Evolutionary conservation across 1,140 invertebrate genomes (phyloP), one percentile per base, ranked within the genome.

Genomic region (Halyomorpha halys): DNA sequence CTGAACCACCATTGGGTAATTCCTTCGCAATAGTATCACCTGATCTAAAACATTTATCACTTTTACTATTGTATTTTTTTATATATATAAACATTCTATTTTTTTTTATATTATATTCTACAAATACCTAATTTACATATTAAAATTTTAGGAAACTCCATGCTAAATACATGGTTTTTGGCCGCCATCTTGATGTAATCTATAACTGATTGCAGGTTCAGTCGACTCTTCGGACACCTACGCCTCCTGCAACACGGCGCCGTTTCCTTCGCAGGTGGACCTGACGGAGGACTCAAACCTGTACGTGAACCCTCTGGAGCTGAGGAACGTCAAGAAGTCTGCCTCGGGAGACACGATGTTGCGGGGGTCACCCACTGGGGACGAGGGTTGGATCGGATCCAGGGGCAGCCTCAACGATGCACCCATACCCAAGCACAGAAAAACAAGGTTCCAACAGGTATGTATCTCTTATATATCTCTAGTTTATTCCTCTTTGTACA

Each of bases 211-310:
- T 62, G 75, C 86, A 65, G 86, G 84, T 61, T 88, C 85, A 72
- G 81, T 89, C 49, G 87, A 89, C 71, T 90, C 87, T 70, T 90
- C 87, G 30, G 93, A 96, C 77, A 97, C 93, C 63, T 97, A 92
- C 77, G 90, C 90, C 73, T 94, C 90, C 76, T 97, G 93, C 80
- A 87, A 91, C 79, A 96, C 93, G 68, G 91, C 95, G 79, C 91
- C 91, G 70, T 94, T 89, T 77, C 83, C 87, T 75, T 93, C 90
- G 1, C 79, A 83, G 72, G 78, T 72, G 68, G 87, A 90, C 76
- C 80, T 89, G 70, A 85, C 86, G 9, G 70, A 69, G 49, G 54
- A 69, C 34, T 88, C 87, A 73, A 94, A 94, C 79, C 81, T 95
- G 67, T 96, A 95, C 77, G 86, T 95, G 71, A 95, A 95, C 78